Evolutionary conservation across 2,113 vertebrate species (phyloP).

Genomic region (Aythya baeri): DNA sequence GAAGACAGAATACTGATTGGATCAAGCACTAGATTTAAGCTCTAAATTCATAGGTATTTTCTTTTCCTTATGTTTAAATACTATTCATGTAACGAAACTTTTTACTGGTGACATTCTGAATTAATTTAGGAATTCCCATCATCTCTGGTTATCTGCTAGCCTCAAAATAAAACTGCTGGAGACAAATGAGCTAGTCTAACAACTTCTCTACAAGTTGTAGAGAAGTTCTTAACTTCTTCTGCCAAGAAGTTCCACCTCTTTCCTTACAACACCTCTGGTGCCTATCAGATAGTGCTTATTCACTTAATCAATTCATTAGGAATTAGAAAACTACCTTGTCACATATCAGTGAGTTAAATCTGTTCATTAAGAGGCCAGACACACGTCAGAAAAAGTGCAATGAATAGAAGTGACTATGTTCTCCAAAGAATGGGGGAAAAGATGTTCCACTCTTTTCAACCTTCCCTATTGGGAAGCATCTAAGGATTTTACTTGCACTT

Average conservation of each 20-base stretch:
- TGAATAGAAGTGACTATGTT: fast-evolving
- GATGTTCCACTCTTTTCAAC: neutral
- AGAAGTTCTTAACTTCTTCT: too few relatives aligned
- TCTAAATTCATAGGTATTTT: neutral
- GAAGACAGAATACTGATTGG: neutral
- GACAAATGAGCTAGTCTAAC: neutral
- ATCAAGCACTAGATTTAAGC: too few relatives aligned
- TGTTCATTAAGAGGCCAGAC: neutral
- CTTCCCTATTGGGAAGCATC: neutral
- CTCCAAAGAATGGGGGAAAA: neutral
- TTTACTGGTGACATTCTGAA: neutral
- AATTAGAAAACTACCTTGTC: neutral
- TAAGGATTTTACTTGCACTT: neutral
- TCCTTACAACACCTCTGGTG: neutral
- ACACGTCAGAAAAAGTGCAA: neutral
- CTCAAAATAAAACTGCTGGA: neutral
- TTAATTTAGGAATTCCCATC: neutral
- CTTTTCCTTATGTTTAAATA: neutral
- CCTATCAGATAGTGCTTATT: neutral
- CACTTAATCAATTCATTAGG: neutral
- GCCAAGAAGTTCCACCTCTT: neutral
- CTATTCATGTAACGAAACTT: neutral
- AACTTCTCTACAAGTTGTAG: neutral
- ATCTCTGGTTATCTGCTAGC: neutral
- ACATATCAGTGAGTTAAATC: neutral